Percentiles rank a stretch among this genome's conserved stretches.
Conservation (phyloP, 2,888 invertebrate genomes). For the Epistrophe grossulariae region DNA sequence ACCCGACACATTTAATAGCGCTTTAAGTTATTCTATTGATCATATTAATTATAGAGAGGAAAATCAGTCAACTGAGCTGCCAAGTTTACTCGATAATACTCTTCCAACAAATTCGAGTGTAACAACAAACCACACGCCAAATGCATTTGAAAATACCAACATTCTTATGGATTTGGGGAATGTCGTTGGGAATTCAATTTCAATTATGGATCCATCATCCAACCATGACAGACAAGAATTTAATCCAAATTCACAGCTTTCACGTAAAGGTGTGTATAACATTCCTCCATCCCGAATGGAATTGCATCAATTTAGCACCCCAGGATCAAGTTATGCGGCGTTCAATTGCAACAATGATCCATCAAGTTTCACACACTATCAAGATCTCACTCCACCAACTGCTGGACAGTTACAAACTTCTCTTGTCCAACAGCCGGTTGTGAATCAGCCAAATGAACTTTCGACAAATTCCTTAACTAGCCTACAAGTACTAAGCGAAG, state of each 20-base stretch:
- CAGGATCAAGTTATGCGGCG: constrained; percentile 17
- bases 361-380: constrained; percentile 31
- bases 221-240: constrained; percentile 12
- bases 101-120: neutral
- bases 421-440: constrained; percentile 15
- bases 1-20: neutral
- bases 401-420: constrained; percentile 53
- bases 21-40: constrained; percentile 2
- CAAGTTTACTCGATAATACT: neutral
- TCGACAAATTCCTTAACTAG: constrained; percentile 15
- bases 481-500: constrained; percentile 77
- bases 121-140: neutral
- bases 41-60: neutral
- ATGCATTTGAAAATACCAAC: neutral
- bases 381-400: constrained; percentile 42
- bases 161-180: neutral
- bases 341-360: constrained; percentile 22
- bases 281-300: constrained; percentile 14
- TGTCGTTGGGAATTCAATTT: neutral
- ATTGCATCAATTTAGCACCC: neutral
- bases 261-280: neutral
- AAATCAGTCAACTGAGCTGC: neutral
- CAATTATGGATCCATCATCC: neutral
- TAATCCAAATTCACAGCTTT: neutral
- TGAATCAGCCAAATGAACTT: neutral